Base-by-base conservation (phyloP, 64 coral and sea anemone genomes). In the Montipora cactus region DNA sequence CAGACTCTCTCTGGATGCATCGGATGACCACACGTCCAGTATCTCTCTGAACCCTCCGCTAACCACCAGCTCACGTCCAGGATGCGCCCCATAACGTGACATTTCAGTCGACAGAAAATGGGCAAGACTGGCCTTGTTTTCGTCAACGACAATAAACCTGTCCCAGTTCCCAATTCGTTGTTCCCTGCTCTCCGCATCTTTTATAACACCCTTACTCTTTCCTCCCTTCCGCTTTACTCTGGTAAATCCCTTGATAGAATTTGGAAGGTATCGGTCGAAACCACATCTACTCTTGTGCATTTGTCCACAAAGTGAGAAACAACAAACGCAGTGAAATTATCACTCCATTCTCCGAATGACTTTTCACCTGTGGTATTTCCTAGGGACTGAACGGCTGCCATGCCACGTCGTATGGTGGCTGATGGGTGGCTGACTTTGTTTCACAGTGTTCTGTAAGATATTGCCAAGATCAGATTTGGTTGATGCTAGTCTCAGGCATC, bases 341-440 rank as follows among this genome's bases (percentile, higher is more conserved):
- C 71, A 53, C 93, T 69, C 93, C 87, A 90, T 55, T 95, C 87
- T 19, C 87, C 89, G 15, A 95, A 87, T 13, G 94, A 87, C 57
- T 87, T 80, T 64, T 89, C 89, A 47, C 88, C 89, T 75, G 75
- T 9, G 49, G 19, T 14, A 88, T 25, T 25, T 25, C 25, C 25
- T 25, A 25, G 25, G 25, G 25, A 25, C 25, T 25, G 25, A 25
- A 25, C 25, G 25, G 25, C 25, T 25, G 25, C 25, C 25, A 25
- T 25, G 25, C 25, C 25, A 25, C 25, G 25, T 25, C 25, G 0
- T 25, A 25, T 25, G 25, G 25, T 25, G 25, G 25, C 25, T 25
- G 25, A 25, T 25, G 25, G 25, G 25, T 25, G 25, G 25, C 87
- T 89, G 87, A 18, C 44, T 75, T 45, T 94, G 92, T 3, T 13